Percentiles rank a stretch among this genome's conserved stretches.
Evolutionary conservation across 2,113 vertebrate genomes (phyloP).

Genomic region (Poeciliopsis retropinna): DNA sequence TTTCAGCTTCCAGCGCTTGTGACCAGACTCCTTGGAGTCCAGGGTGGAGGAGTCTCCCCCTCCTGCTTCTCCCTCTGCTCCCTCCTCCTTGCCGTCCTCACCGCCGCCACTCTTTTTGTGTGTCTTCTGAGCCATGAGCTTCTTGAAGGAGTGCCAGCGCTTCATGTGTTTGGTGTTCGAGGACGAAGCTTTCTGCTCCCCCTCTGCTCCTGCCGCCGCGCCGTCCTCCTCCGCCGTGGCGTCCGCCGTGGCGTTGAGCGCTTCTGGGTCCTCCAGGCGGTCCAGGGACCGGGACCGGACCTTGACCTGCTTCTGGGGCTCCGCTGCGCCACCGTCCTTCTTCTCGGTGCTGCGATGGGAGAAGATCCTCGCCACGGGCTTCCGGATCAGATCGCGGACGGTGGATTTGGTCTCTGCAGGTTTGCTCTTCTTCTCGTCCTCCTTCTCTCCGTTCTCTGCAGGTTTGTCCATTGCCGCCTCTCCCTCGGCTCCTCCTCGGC

Average conservation of each 20-base stretch:
- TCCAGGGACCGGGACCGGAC: slow-evolving; percentile 81
- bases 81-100: slow-evolving; percentile 71
- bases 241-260: slow-evolving; percentile 64
- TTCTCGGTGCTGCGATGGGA: slow-evolving; percentile 82
- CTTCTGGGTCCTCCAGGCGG: slow-evolving; percentile 76
- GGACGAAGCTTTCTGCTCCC: slow-evolving; percentile 72
- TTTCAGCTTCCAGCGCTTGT: slow-evolving; percentile 83
- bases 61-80: slow-evolving; percentile 69
- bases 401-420: slow-evolving; percentile 72
- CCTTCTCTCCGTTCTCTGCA: slow-evolving; percentile 70
- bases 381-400: slow-evolving; percentile 81
- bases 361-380: slow-evolving; percentile 82
- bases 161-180: slow-evolving; percentile 78
- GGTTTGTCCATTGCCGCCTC: slow-evolving; percentile 67
- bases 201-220: slow-evolving; percentile 50
- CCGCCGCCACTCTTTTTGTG: slow-evolving; percentile 77
- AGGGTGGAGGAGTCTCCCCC: slow-evolving; percentile 76
- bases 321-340: slow-evolving; percentile 67
- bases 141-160: slow-evolving; percentile 85
- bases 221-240: slow-evolving; percentile 63
- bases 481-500: slow-evolving; percentile 47
- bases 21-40: slow-evolving; percentile 79
- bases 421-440: slow-evolving; percentile 76
- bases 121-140: slow-evolving; percentile 81
- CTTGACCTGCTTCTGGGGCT: slow-evolving; percentile 63